These are phyloP conservation scores for Trachymyrmex septentrionalis DNA, from an alignment of 1,140 invertebrate species.

Conservation along the genomic window DNA sequence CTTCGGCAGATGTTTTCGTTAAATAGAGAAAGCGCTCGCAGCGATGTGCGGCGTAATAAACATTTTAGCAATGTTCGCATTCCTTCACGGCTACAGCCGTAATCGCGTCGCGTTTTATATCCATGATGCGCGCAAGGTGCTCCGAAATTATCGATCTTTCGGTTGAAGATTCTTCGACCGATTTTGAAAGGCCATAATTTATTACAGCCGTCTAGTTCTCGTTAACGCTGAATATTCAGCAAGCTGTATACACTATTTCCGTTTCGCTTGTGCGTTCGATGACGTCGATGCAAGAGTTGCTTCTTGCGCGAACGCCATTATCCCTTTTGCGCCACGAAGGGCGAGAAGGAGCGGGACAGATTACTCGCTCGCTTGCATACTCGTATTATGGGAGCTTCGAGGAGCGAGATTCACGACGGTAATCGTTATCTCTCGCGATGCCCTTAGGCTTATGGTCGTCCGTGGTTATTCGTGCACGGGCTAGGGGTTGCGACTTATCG, in stretches of 20 bases:
- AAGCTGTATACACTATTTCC: not conserved
- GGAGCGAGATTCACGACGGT: constrained; percentile 53
- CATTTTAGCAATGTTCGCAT: constrained; percentile 15
- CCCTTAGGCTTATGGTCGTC: constrained; percentile 54
- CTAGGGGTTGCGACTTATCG: constrained; percentile 74
- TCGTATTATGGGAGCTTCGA: not conserved
- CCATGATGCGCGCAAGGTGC: not conserved
- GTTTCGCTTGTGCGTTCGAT: not conserved
- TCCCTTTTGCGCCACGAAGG: not conserved
- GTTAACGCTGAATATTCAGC: constrained; percentile 3
- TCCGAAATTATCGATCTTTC: not conserved
- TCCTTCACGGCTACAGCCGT: not conserved
- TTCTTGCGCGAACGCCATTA: not conserved
- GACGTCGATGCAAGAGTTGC: not conserved
- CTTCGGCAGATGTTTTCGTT: constrained; percentile 54
- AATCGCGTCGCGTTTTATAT: constrained; percentile 11
- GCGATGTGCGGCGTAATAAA: constrained; percentile 24
- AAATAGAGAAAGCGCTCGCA: constrained; percentile 52
- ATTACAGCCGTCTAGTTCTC: not conserved
- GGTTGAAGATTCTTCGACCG: not conserved
- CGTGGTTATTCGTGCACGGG: constrained; percentile 62
- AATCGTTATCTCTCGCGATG: constrained; percentile 61
- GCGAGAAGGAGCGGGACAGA: not conserved
- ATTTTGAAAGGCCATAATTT: constrained; percentile 7
- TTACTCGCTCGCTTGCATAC: not conserved